Evolutionary conservation across 2,797 vertebrate species (phyloP).

Genomic region (Phylloscopus collybita): DNA sequence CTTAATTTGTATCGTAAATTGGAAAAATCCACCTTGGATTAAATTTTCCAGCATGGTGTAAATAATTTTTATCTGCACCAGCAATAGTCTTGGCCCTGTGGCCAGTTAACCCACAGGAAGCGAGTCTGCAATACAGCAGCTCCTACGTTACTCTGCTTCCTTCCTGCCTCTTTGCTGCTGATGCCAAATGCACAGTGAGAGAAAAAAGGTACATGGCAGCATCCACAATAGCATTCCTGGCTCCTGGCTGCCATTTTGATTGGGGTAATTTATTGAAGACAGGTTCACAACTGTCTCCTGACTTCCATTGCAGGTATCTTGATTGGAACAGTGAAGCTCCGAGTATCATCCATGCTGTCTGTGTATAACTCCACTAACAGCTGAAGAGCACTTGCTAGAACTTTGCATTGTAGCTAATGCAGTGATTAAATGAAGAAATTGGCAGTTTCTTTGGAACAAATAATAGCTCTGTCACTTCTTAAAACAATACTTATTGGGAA

Average conservation of each 20-base stretch:
- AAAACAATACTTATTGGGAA: background rate
- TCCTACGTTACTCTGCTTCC: background rate
- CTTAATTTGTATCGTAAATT: rapidly evolving
- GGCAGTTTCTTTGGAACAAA: background rate
- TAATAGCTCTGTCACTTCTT: background rate
- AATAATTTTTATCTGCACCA: background rate
- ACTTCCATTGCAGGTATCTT: rapidly evolving
- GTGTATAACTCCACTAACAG: background rate
- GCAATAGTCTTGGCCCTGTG: background rate
- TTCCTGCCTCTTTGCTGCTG: background rate
- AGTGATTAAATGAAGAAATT: background rate
- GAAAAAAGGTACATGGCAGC: background rate
- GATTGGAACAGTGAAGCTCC: background rate
- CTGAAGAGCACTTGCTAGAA: background rate
- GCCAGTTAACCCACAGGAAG: conserved; percentile 22
- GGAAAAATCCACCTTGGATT: background rate
- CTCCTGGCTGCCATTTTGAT: background rate
- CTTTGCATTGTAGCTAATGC: background rate
- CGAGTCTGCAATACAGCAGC: background rate
- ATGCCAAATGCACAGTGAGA: background rate
- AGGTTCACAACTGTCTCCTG: background rate
- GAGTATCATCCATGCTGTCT: background rate
- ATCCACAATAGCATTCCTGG: background rate
- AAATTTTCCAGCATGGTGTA: background rate
- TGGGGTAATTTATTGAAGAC: background rate